Percentiles rank a stretch among this genome's conserved stretches.
Evolutionary conservation across 1,140 invertebrate genomes (phyloP).

Genomic region (Diplogasteroides magnus): DNA sequence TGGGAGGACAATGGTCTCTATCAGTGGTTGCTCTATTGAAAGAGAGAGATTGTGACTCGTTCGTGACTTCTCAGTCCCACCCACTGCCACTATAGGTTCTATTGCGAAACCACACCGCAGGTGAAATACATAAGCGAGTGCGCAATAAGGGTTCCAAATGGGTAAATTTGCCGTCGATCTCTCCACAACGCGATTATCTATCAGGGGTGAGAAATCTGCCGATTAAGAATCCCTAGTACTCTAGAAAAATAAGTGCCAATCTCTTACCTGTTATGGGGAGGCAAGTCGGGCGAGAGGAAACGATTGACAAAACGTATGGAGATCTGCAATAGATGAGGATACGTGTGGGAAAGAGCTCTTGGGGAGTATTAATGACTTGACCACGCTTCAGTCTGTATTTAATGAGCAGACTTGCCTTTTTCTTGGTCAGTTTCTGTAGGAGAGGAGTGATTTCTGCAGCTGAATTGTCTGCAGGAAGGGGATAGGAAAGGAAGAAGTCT

Average conservation of each 20-base stretch:
- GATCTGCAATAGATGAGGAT: constrained; percentile 11
- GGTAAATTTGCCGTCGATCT: too few relatives aligned
- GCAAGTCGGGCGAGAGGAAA: constrained; percentile 11
- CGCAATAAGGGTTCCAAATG: too few relatives aligned
- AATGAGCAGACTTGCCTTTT: constrained; percentile 30
- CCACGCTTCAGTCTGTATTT: too few relatives aligned
- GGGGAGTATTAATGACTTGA: too few relatives aligned
- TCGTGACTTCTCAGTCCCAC: not conserved
- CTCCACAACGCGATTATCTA: too few relatives aligned
- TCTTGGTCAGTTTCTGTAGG: constrained; percentile 19
- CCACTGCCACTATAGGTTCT: not conserved
- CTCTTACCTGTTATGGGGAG: constrained; percentile 28
- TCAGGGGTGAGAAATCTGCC: too few relatives aligned
- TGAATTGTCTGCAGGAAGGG: constrained; percentile 11
- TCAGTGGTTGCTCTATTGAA: constrained; percentile 38
- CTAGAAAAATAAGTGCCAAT: too few relatives aligned
- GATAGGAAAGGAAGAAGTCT: constrained; percentile 26
- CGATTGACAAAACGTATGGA: constrained; percentile 24
- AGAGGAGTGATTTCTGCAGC: constrained; percentile 7
- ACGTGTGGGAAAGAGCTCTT: constrained; percentile 21
- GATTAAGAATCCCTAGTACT: too few relatives aligned
- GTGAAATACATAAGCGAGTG: constrained; percentile 7
- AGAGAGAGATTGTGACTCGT: too few relatives aligned
- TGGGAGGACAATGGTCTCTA: constrained; percentile 45
- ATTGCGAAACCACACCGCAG: constrained; percentile 3